Percentiles rank a stretch among this genome's conserved stretches.
These are phyloP conservation scores for Mobula birostris DNA, from an alignment of 2,113 vertebrate species.

Conservation along the genomic window DNA sequence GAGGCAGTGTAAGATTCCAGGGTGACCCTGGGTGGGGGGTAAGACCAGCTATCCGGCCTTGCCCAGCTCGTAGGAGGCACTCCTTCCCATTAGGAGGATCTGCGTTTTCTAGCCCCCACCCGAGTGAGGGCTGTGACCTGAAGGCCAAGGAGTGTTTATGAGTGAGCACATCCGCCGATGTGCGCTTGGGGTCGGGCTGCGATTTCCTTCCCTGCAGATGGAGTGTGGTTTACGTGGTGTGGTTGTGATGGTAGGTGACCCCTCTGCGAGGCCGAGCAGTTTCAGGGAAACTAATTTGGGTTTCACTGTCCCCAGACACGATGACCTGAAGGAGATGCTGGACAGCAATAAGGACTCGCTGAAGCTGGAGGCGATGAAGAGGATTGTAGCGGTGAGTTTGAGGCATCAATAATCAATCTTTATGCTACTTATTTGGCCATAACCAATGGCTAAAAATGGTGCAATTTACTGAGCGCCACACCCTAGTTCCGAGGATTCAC, in stretches of 20 bases:
- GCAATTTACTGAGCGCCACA: neutral
- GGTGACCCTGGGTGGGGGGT: too few relatives aligned
- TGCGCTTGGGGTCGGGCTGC: neutral
- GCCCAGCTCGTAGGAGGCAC: too few relatives aligned
- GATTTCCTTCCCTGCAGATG: too few relatives aligned
- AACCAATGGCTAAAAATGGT: neutral
- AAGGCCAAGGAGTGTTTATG: neutral
- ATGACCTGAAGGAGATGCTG: constrained; percentile 97
- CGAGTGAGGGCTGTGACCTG: neutral
- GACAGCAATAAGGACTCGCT: constrained; percentile 97
- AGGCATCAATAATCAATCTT: neutral
- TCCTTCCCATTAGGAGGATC: too few relatives aligned
- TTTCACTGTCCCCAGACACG: constrained; percentile 62
- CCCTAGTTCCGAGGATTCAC: neutral
- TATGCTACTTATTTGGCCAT: too few relatives aligned
- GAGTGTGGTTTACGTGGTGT: neutral
- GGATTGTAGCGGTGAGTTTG: constrained; percentile 86
- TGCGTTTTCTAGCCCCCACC: too few relatives aligned
- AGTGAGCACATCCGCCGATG: neutral
- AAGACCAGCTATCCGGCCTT: too few relatives aligned
- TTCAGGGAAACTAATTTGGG: neutral
- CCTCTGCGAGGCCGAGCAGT: neutral
- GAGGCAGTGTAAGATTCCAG: too few relatives aligned
- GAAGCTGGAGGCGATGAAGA: constrained; percentile 98
- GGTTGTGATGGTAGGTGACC: neutral